Evolutionary conservation across 2,113 vertebrate species (phyloP).

Genomic region (Solenodon paradoxus): DNA sequence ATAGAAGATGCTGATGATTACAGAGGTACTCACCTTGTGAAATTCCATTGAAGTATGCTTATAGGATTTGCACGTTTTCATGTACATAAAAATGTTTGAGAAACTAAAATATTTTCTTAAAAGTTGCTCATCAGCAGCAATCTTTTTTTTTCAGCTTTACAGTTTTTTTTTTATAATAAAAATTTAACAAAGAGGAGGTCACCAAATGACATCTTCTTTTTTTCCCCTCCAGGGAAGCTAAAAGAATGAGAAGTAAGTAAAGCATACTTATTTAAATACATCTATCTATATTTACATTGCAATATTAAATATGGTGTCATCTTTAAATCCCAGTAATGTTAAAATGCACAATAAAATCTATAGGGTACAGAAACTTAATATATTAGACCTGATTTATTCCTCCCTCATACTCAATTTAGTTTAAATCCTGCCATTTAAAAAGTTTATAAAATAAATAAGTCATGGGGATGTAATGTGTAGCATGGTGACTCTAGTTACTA

Average conservation of each 20-base stretch:
- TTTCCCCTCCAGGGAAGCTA: neutral
- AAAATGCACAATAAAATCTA: neutral
- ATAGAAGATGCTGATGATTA: neutral
- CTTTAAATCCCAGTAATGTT: neutral
- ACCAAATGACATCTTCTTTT: neutral
- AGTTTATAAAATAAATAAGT: neutral
- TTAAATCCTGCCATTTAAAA: neutral
- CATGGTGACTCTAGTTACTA: too few species aligned
- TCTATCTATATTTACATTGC: neutral
- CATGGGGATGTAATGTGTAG: too few species aligned
- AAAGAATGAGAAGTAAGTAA: neutral
- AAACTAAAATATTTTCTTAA: neutral
- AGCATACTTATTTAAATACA: neutral
- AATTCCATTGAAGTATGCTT: neutral
- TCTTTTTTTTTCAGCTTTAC: neutral
- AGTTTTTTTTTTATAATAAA: neutral
- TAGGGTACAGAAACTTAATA: neutral
- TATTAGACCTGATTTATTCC: neutral
- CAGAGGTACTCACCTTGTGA: constrained; percentile 1
- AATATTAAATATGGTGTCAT: neutral
- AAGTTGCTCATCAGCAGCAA: neutral
- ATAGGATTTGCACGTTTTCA: neutral
- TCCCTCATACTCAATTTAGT: neutral
- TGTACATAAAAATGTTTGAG: neutral
- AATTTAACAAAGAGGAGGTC: neutral